Evolutionary conservation across 2,888 invertebrate genomes (phyloP).

Genomic region (Abrostola triplasia): DNA sequence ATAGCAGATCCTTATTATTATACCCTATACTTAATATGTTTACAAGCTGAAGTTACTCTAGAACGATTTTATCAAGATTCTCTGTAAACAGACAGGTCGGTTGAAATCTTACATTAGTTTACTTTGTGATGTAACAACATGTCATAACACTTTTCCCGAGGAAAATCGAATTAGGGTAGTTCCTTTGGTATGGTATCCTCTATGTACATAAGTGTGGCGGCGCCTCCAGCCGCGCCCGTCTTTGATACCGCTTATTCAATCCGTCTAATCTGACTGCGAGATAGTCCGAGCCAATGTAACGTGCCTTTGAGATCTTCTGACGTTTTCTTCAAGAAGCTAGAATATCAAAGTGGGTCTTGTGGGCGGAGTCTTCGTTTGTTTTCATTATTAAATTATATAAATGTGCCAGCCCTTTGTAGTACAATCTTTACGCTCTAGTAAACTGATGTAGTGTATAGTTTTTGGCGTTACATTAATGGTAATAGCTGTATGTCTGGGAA

Average conservation of each 20-base stretch:
- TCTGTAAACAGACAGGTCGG: background rate
- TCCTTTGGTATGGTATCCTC: conserved; percentile 4
- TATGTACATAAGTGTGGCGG: conserved; percentile 9
- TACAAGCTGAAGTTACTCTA: too few relatives aligned
- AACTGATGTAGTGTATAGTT: too few relatives aligned
- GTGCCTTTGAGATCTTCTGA: conserved; percentile 32
- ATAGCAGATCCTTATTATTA: too few relatives aligned
- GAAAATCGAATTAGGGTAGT: conserved; percentile 37
- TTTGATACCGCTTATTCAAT: conserved; percentile 50
- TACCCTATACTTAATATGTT: too few relatives aligned
- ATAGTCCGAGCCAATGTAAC: conserved; percentile 23
- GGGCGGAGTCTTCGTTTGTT: background rate
- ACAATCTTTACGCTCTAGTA: too few relatives aligned
- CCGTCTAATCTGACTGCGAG: conserved; percentile 35
- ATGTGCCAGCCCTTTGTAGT: too few relatives aligned
- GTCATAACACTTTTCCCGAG: conserved; percentile 11
- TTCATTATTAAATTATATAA: conserved; percentile 6
- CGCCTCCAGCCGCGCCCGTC: conserved; percentile 1
- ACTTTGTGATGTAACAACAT: background rate
- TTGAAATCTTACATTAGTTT: background rate
- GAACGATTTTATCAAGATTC: background rate
- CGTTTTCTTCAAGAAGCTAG: conserved; percentile 18
- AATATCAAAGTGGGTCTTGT: conserved; percentile 23
- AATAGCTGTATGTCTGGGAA: too few relatives aligned
- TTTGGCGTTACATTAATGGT: too few relatives aligned